A percentile compares a stretch with the other conserved stretches of the same genome.
Evolutionary conservation across 2,113 vertebrate species (phyloP).

Genomic region (Cynoglossus semilaevis): DNA sequence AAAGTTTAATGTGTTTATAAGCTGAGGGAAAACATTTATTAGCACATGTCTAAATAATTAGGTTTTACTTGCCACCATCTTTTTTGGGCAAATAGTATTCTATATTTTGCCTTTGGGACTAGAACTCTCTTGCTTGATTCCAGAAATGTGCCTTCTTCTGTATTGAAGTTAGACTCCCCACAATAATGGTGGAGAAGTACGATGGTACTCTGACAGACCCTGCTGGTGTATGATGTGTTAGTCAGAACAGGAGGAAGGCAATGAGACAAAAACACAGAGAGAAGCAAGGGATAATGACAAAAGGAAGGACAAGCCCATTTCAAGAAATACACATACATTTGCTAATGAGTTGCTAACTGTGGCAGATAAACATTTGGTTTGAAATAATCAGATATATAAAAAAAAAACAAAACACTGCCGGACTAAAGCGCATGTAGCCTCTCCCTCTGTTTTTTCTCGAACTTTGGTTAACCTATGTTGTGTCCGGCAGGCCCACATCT

Average conservation of each 20-base stretch:
- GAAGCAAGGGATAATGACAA: constrained; percentile 26
- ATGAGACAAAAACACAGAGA: constrained; percentile 10
- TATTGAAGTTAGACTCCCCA: constrained; percentile 52
- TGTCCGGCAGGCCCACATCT: constrained; percentile 88
- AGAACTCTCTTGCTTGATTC: too few species aligned
- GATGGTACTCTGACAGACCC: constrained; percentile 54
- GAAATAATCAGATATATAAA: constrained; percentile 22
- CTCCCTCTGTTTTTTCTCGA: constrained; percentile 10
- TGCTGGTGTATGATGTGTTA: constrained; percentile 51
- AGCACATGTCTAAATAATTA: too few species aligned
- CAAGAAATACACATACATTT: constrained; percentile 40
- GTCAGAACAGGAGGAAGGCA: constrained; percentile 44
- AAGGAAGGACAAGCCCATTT: constrained; percentile 27
- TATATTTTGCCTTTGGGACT: too few species aligned
- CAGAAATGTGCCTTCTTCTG: constrained; percentile 39
- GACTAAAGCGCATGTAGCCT: constrained; percentile 21
- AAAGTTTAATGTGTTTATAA: too few species aligned
- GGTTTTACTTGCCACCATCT: too few species aligned
- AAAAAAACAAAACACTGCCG: too few species aligned
- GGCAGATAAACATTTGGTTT: too few species aligned
- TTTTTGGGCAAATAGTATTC: too few species aligned
- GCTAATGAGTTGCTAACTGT: too few species aligned
- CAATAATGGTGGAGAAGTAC: constrained; percentile 34
- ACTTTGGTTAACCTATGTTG: constrained; percentile 71
- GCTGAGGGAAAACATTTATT: too few species aligned